Evolutionary conservation across 2,797 vertebrate genomes (phyloP).

Genomic region (Pelodytes ibericus): DNA sequence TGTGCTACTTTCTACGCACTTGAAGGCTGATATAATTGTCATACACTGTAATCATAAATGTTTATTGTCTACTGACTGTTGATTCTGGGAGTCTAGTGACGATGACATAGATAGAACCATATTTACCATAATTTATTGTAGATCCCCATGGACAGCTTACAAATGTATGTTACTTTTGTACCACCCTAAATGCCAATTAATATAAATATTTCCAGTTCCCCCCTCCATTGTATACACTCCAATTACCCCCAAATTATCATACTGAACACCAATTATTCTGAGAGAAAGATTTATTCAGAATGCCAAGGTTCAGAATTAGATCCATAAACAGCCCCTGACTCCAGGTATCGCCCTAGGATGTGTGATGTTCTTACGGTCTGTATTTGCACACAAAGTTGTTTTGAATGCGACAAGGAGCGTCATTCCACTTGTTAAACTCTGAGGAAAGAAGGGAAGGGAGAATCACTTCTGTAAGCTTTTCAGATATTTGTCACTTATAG

Average conservation of each 20-base stretch:
- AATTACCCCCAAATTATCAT: background rate
- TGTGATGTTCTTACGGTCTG: constrained; percentile 43
- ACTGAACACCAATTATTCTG: constrained; percentile 23
- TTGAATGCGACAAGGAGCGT: constrained; percentile 1
- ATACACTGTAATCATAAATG: constrained; percentile 18
- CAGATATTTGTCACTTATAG: too few relatives aligned
- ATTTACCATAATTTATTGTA: background rate
- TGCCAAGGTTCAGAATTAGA: constrained; percentile 7
- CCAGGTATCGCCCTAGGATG: background rate
- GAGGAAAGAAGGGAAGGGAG: constrained; percentile 12
- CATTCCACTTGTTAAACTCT: constrained; percentile 59
- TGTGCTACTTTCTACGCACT: constrained; percentile 33
- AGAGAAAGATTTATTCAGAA: constrained; percentile 29
- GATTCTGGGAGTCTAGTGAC: background rate
- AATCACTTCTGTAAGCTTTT: too few relatives aligned
- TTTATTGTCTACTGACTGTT: background rate
- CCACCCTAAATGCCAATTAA: too few relatives aligned
- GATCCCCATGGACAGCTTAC: background rate
- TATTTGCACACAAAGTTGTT: constrained; percentile 64
- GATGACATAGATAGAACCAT: background rate
- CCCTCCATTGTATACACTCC: background rate
- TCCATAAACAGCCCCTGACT: constrained; percentile 6
- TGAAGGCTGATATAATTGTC: constrained; percentile 14
- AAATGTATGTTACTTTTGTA: background rate
- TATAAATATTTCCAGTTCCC: too few relatives aligned